Base-by-base conservation (phyloP, 2,888 invertebrate species). In the Zaprionus bogoriensis region DNA sequence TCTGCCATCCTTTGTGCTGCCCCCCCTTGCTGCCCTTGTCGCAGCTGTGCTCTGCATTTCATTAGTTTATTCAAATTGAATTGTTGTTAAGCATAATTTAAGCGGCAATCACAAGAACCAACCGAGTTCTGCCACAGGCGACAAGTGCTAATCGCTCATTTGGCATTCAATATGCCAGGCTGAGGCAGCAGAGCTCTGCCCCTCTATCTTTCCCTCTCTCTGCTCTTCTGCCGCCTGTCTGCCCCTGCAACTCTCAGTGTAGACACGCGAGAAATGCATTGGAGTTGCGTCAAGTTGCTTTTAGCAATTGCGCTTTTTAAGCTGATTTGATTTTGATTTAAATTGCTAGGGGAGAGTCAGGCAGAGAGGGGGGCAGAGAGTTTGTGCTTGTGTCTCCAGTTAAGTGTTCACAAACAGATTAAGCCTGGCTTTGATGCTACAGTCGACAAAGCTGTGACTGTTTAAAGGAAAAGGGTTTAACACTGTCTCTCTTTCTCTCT, bases 91-190 rank as follows among this genome's bases (percentile, higher is more conserved):
- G 55, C 57, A 61, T 66, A 62, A 69, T 63, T 69, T 61, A 59
- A 74, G 59, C 50, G 64, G 63, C 17, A 54, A 54, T 53, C 46
- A 53, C 38, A 67, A 57, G 50, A 66, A 39, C 38, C 17, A 39
- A 39, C 32, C 46, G n/a, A 23, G 20, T 1, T 36, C n/a, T 25
- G 42, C 42, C 14, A 23, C 22, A 14, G 65, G 60, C 66, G 62
- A 58, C 60, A 72, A 67, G 74, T 65, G 74, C 65, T 75, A 75
- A 75, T 77, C 77, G 68, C 77, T 75, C 77, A 75, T 75, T 77
- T 65, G 74, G 65, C 68, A 77, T 75, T 75, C 74, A 74, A 74
- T 77, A 77, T 73, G 74, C 60, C 59, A 48, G 42, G 14, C 32
- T n/a, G n/a, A 32, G 32, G 14, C 14, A 32, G 41, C 57, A 28